A percentile compares a stretch with the other conserved stretches of the same genome.
These are phyloP conservation scores for Atlantisia rogersi DNA, from an alignment of 2,113 vertebrate species.

Conservation along the genomic window DNA sequence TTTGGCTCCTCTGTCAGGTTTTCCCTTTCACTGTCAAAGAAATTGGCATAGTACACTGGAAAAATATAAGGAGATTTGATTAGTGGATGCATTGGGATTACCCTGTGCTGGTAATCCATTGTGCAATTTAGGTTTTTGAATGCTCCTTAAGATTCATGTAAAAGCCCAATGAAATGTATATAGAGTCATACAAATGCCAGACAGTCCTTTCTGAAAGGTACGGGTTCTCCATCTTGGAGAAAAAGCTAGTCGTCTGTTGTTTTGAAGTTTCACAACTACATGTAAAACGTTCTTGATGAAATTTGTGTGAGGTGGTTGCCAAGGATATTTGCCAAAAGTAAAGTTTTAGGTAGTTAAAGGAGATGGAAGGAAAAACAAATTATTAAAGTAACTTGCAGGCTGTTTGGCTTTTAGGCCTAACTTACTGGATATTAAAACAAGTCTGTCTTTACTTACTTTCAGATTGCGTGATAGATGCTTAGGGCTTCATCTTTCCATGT, in stretches of 20 bases:
- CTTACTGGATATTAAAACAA: neutral
- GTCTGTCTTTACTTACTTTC: neutral
- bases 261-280: neutral
- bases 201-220: neutral
- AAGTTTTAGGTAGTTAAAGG: neutral
- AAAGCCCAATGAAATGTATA: neutral
- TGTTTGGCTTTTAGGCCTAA: neutral
- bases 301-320: neutral
- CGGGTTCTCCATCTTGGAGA: neutral
- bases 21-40: neutral
- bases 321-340: neutral
- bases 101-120: neutral
- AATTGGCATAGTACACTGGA: neutral
- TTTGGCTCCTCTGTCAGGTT: neutral
- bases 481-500: neutral
- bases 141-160: neutral
- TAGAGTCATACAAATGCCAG: neutral
- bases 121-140: neutral
- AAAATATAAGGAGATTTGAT: slow-evolving; percentile 2
- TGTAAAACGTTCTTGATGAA: neutral
- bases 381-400: neutral
- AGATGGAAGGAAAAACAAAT: neutral
- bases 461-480: neutral
- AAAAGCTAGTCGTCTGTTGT: neutral
- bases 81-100: neutral